These are phyloP conservation scores for Nasonia vitripennis DNA, from an alignment of 1,140 invertebrate genomes.

Conservation along the genomic window DNA sequence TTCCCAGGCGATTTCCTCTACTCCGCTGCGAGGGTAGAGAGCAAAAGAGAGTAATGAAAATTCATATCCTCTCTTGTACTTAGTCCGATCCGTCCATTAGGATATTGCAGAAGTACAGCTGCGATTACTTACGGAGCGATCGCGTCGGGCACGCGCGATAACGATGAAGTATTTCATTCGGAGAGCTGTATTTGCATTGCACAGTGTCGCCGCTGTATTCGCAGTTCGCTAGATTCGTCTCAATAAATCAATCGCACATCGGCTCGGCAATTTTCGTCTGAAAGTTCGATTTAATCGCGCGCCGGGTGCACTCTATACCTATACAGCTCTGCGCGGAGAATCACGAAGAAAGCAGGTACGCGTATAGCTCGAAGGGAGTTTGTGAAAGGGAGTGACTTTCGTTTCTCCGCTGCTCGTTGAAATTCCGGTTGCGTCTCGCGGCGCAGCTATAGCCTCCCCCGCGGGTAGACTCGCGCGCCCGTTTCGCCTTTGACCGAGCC, in stretches of 20 bases:
- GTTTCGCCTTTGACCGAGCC: conserved; percentile 30
- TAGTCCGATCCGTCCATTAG: not conserved
- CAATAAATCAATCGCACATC: not conserved
- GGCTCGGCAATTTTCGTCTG: not conserved
- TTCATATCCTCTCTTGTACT: too few relatives aligned
- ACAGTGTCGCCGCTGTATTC: not conserved
- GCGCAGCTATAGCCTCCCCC: not conserved
- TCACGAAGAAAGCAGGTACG: not conserved
- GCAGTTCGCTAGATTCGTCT: not conserved
- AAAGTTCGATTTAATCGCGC: not conserved
- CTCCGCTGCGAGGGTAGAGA: too few relatives aligned
- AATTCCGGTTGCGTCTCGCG: conserved; percentile 32
- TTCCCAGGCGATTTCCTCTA: too few relatives aligned
- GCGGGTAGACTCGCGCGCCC: not conserved
- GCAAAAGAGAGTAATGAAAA: too few relatives aligned
- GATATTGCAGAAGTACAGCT: not conserved
- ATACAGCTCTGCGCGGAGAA: not conserved
- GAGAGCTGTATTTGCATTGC: not conserved
- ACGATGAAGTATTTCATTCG: not conserved
- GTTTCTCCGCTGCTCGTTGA: conserved; percentile 31
- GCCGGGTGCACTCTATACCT: not conserved
- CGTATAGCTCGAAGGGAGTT: not conserved
- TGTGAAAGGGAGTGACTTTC: not conserved
- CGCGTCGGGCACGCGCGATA: too few relatives aligned
- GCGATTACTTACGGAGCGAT: not conserved